These are phyloP conservation scores for Carlito syrichta DNA, from an alignment of 2,113 vertebrate species.

Conservation along the genomic window DNA sequence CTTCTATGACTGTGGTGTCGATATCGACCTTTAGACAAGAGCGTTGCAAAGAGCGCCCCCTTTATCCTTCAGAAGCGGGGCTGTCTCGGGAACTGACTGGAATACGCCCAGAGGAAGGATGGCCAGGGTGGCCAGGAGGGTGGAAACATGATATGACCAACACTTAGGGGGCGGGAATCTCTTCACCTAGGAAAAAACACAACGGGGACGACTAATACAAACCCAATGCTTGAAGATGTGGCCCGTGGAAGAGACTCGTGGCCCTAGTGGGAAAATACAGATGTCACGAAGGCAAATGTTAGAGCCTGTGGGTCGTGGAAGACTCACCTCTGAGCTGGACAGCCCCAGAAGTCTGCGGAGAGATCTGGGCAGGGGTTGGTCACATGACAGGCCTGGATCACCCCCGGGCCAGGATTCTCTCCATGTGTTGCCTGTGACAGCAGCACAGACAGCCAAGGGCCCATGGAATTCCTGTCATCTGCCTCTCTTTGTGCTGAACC, in stretches of 20 bases:
- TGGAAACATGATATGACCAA: not conserved
- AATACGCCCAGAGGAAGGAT: not conserved
- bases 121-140: not conserved
- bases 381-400: not conserved
- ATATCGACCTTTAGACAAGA: not conserved
- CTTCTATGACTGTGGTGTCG: not conserved
- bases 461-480: not conserved
- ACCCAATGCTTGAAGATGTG: not conserved
- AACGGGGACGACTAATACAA: not conserved
- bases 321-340: rapidly evolving
- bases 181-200: not conserved
- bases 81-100: not conserved
- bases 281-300: not conserved
- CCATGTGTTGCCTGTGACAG: no score
- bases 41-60: not conserved
- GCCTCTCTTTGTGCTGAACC: not conserved
- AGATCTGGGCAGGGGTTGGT: not conserved
- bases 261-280: not conserved
- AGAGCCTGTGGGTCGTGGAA: not conserved
- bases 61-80: not conserved
- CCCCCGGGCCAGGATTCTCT: not conserved
- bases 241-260: not conserved
- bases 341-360: not conserved
- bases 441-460: not conserved
- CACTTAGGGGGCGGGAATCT: not conserved